phyloP scores from a whole-genome alignment of 2,888 invertebrate species.

The Meganola albula region DNA sequence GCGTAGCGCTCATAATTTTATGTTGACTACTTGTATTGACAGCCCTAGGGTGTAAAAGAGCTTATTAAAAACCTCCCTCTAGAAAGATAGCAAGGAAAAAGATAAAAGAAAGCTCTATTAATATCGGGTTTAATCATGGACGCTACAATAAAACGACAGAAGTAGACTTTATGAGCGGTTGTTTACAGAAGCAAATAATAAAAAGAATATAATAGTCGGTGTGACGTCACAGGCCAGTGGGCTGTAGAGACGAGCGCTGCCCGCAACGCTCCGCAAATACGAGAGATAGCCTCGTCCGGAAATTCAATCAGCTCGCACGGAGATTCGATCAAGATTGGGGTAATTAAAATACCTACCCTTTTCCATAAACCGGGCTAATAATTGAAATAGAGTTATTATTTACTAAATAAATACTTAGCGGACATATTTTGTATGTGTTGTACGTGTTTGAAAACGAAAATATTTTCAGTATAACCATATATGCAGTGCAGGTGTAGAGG shows the following conservation, averaged over 20 bases:
- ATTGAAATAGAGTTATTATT: too few species aligned
- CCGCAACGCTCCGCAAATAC: conserved; percentile 65
- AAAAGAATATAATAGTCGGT: conserved; percentile 57
- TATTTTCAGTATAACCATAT: too few species aligned
- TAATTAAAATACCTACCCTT: conserved; percentile 71
- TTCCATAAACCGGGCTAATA: too few species aligned
- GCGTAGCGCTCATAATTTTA: too few species aligned
- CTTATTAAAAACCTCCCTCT: conserved; percentile 5
- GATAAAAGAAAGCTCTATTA: conserved; percentile 27
- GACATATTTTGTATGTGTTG: too few species aligned
- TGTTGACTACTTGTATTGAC: too few species aligned
- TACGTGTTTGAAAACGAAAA: too few species aligned
- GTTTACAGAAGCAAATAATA: conserved; percentile 63
- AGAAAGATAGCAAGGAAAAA: conserved; percentile 19
- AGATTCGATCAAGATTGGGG: conserved; percentile 72
- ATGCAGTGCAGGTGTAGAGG: too few species aligned
- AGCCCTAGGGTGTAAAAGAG: too few species aligned
- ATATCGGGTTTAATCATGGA: conserved; percentile 34
- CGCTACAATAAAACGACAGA: conserved; percentile 44
- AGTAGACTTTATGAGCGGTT: conserved; percentile 61
- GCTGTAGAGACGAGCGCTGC: conserved; percentile 50
- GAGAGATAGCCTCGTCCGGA: conserved; percentile 64
- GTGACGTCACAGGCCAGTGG: conserved; percentile 71
- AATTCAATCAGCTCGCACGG: conserved; percentile 72
- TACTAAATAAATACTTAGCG: too few species aligned